These are phyloP conservation scores for Phenganax subtilis DNA, from an alignment of 92 coral and sea anemone species.

Conservation along the genomic window DNA sequence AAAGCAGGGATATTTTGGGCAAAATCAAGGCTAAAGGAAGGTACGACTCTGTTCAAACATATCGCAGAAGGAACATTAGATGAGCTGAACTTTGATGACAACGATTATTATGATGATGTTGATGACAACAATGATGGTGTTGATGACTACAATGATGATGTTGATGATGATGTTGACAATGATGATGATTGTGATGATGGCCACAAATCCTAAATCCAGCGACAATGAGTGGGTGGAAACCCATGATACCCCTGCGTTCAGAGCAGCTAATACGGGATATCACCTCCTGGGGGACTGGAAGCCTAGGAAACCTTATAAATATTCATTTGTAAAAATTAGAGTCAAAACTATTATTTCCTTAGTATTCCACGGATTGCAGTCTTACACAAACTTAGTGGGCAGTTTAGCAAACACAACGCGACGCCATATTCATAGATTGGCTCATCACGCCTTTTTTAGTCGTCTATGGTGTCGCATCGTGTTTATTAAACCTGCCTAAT, in stretches of 20 bases:
- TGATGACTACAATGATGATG: neutral
- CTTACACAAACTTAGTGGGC: neutral
- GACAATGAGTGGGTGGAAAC: neutral
- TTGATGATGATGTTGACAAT: neutral
- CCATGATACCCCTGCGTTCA: neutral
- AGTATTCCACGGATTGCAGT: neutral
- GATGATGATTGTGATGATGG: neutral
- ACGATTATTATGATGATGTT: neutral
- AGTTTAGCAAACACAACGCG: conserved; percentile 2
- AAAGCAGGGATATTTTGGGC: conserved; percentile 7
- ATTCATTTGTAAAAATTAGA: neutral
- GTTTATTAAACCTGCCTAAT: neutral
- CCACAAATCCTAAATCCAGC: conserved; percentile 4
- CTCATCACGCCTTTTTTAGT: neutral
- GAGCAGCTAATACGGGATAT: conserved; percentile 10
- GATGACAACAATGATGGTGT: neutral
- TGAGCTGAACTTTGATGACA: conserved; percentile 6
- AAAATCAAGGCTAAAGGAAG: conserved; percentile 1
- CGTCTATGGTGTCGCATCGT: neutral
- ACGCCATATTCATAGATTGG: neutral
- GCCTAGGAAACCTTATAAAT: neutral
- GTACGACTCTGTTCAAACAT: neutral
- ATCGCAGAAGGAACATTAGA: neutral
- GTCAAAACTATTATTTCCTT: neutral
- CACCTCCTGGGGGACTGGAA: conserved; percentile 4